Base-by-base conservation (phyloP, 1,140 invertebrate genomes). In the Asbolus verrucosus region DNA sequence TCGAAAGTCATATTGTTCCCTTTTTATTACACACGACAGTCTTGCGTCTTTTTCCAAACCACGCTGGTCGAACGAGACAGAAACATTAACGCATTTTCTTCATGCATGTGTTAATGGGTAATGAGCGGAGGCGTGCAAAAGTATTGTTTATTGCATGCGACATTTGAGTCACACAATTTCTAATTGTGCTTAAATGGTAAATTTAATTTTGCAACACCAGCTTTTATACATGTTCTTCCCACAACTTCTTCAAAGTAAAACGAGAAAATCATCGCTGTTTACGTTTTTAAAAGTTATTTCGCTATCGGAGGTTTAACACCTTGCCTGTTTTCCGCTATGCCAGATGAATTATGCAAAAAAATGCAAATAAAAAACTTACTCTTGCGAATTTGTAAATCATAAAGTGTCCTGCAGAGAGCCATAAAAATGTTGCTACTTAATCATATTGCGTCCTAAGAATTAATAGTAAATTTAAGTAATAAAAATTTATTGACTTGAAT, bases 71-170 rank as follows among this genome's bases (percentile, higher is more conserved):
- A 27, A 24, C 14, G 46, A 54, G 21, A 54, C 9, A 27, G 46
- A 54, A 14, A 54, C 9, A 27, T 27, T n/a, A 24, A 54, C 19
- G 21, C 8, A 11, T 8, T 13, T n/a, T 54, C 18, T 54, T 19
- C 21, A 54, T n/a, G 27, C 46, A 54, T 36, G 11, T 36, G 33
- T 6, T 36, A 4, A 36, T 36, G 11, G n/a, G 33, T 36, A 36
- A 36, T 54, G 46, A 27, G 46, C 24, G 46, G 46, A 54, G 46
- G 46, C 46, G 46, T 54, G 46, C 46, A 54, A 27, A n/a, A 21
- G 21, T 21, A 50, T 50, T 50, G 43, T 50, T 19, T 50, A 50
- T 21, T 50, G 6, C 16, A 50, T 18, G 11, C 43, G 43, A 43
- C 39, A 43, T 43, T 43, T 43, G 39, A 14, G 39, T 36, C 33